phyloP scores from a whole-genome alignment of 2,797 vertebrate genomes.

The Decapterus maruadsi region DNA sequence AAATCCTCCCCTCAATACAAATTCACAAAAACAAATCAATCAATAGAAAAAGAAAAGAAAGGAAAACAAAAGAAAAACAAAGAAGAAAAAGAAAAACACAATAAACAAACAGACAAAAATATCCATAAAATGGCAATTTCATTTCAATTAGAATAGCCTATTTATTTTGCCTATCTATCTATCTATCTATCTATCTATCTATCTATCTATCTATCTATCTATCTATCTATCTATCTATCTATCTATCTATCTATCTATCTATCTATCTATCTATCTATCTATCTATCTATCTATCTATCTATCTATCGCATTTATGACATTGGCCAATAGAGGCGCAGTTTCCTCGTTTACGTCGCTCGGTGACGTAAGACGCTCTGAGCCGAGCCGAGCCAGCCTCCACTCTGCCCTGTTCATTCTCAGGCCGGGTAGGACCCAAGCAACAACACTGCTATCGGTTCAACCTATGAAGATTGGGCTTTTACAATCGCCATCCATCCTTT shows the following conservation, averaged over 20 bases:
- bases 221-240: not conserved
- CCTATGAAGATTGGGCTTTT: conserved; percentile 75
- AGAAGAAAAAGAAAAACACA: no score
- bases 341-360: conserved; percentile 7
- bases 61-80: no score
- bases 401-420: conserved; percentile 77
- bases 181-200: not conserved
- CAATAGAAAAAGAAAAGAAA: no score
- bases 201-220: not conserved
- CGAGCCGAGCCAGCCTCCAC: conserved; percentile 56
- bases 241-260: not conserved
- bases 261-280: not conserved
- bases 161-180: no score
- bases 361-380: conserved; percentile 73
- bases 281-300: not conserved
- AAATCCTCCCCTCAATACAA: no score
- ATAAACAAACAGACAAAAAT: no score
- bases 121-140: no score
- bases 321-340: conserved; percentile 39
- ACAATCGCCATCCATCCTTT: conserved; percentile 88
- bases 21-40: no score
- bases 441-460: conserved; percentile 75
- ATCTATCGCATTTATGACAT: not conserved
- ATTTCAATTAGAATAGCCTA: no score
- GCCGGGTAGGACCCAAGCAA: conserved; percentile 83